Evolutionary conservation across 2,888 invertebrate species (phyloP).

Genomic region (Xanthostigma xanthostigma): DNA sequence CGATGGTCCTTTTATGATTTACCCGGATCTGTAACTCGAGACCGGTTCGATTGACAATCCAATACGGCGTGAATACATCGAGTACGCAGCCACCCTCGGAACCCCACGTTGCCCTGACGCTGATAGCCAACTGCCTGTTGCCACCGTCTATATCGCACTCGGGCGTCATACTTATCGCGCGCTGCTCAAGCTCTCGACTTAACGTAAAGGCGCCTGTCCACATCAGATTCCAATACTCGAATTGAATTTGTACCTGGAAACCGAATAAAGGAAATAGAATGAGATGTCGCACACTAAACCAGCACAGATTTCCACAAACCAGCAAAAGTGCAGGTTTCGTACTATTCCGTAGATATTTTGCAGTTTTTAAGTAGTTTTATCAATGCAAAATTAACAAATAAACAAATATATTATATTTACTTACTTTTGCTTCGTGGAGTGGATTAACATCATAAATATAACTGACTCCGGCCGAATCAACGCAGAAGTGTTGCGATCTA

Average conservation of each 20-base stretch:
- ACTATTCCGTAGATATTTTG: too few relatives aligned
- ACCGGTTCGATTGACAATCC: slow-evolving; percentile 81
- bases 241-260: not conserved
- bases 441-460: slow-evolving; percentile 49
- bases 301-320: too few relatives aligned
- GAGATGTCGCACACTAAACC: too few relatives aligned
- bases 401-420: not conserved
- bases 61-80: slow-evolving; percentile 64
- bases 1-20: slow-evolving; percentile 13
- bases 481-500: slow-evolving; percentile 35
- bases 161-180: slow-evolving; percentile 23
- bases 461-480: slow-evolving; percentile 57
- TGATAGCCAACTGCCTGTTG: slow-evolving; percentile 49
- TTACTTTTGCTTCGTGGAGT: not conserved
- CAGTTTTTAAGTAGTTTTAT: too few relatives aligned
- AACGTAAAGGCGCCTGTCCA: slow-evolving; percentile 45
- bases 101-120: slow-evolving; percentile 40
- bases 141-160: slow-evolving; percentile 50
- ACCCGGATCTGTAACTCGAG: slow-evolving; percentile 69
- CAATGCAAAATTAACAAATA: not conserved
- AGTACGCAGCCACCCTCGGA: slow-evolving; percentile 47
- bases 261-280: not conserved
- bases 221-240: slow-evolving; percentile 48
- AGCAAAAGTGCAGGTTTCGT: too few relatives aligned
- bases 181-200: not conserved